Conservation (phyloP, 2,797 vertebrate genomes). For the Sandelia bainsii region DNA sequence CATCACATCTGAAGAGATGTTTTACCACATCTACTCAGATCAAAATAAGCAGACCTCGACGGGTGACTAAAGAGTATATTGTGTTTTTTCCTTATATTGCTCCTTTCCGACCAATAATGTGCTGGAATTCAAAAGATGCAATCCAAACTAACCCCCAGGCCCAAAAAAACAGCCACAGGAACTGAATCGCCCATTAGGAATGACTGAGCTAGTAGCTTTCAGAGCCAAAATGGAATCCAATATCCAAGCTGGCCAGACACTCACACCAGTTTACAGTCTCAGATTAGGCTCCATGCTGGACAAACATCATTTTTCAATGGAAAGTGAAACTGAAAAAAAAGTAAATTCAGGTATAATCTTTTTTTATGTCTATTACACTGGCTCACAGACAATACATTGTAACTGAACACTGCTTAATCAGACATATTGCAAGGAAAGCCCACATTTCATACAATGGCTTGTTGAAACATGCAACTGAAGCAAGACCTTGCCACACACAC, state of each 20-base stretch:
- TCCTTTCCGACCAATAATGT: slow-evolving; percentile 39
- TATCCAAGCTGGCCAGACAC: slow-evolving; percentile 65
- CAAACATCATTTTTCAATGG: slow-evolving; percentile 39
- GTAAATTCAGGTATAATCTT: slow-evolving; percentile 26
- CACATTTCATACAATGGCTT: slow-evolving; percentile 53
- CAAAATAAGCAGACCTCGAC: neutral
- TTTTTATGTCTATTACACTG: slow-evolving; percentile 39
- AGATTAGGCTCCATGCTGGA: slow-evolving; percentile 35
- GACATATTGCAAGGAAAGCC: slow-evolving; percentile 50
- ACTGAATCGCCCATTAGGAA: slow-evolving; percentile 61
- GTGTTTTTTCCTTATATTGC: slow-evolving; percentile 24
- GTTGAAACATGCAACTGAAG: slow-evolving; percentile 64
- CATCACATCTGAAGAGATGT: neutral
- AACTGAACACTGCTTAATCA: slow-evolving; percentile 46
- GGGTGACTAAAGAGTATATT: neutral
- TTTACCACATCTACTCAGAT: slow-evolving; percentile 2
- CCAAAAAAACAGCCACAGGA: slow-evolving; percentile 55
- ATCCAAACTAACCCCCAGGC: slow-evolving; percentile 37
- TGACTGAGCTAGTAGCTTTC: slow-evolving; percentile 56
- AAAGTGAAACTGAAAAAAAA: slow-evolving; percentile 31
- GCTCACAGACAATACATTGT: slow-evolving; percentile 19
- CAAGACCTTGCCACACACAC: slow-evolving; percentile 36
- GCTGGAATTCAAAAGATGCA: slow-evolving; percentile 56
- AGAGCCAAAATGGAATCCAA: slow-evolving; percentile 61
- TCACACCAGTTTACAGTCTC: slow-evolving; percentile 42